Evolutionary conservation across 2,797 vertebrate genomes (phyloP), one percentile per base, ranked within the genome.

Genomic region (Trachurus trachurus): DNA sequence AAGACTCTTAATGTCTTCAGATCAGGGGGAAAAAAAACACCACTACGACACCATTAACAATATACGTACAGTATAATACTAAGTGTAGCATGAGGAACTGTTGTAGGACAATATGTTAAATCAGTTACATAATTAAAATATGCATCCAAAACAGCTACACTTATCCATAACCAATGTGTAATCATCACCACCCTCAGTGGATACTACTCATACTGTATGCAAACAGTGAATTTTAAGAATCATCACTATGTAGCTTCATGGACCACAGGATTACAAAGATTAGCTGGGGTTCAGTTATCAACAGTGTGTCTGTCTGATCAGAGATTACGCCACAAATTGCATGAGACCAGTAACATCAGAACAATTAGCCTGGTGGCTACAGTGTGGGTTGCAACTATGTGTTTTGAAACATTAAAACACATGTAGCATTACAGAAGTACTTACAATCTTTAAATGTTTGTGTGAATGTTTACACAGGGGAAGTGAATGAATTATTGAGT

Each of bases 401-500:
- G 42, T 49, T 45, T n/a, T 26, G 2, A 6, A 8, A 34, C 17
- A 52, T 67, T 49, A 58, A 68, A 71, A 71, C 31, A 73, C 63
- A 65, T 70, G 73, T 70, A 52, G 56, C 49, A 6, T 22, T 9
- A 42, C 52, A 22, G 11, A 66, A 9, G 11, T 52, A 63, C 26
- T 65, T 45, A 26, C 22, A 60, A 6, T 34, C 13, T 63, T 75
- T 58, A 6, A 70, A 72, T 0, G 4, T 19, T 44, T 16, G 45
- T 45, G 40, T 74, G 45, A 49, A 65, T 13, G 16, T 49, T 77
- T 57, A 76, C 49, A 66, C 22, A 10, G 37, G 45, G 66, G 39
- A 57, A 16, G 50, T 67, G 0, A 71, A 64, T 73, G 47, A 73
- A 74, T 71, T 19, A 83, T 52, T 68, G 13, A 57, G 4, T 13